These are phyloP conservation scores for Bergia puertoricense DNA, from an alignment of 92 coral and sea anemone genomes.

Conservation along the genomic window DNA sequence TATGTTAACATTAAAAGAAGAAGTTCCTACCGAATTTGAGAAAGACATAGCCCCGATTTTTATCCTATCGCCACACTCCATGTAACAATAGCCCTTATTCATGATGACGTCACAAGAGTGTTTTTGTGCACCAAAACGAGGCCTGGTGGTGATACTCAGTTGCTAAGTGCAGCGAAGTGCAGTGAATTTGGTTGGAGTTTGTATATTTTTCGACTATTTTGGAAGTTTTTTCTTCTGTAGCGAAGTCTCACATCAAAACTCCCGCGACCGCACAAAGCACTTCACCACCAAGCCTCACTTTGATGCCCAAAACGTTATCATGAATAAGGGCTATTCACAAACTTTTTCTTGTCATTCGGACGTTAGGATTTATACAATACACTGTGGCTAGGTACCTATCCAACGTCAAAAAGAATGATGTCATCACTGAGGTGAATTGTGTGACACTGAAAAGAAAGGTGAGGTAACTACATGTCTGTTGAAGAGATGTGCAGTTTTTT, in stretches of 20 bases:
- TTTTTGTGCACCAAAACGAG: too few species aligned
- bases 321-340: neutral
- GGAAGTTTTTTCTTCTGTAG: too few species aligned
- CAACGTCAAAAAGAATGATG: slow-evolving; percentile 17
- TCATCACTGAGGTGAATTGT: slow-evolving; percentile 33
- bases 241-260: too few species aligned
- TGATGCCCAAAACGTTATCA: too few species aligned
- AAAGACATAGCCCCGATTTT: neutral
- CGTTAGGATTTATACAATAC: slow-evolving; percentile 32
- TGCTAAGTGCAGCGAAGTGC: too few species aligned
- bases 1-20: neutral
- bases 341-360: slow-evolving; percentile 24
- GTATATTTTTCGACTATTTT: too few species aligned
- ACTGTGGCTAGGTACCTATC: slow-evolving; percentile 29
- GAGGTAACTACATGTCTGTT: neutral
- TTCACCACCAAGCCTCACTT: too few species aligned
- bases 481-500: neutral
- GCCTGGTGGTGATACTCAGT: too few species aligned
- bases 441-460: slow-evolving; percentile 31
- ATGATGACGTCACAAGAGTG: too few species aligned
- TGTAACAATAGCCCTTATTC: neutral
- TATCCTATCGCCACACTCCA: slow-evolving; percentile 14
- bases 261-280: too few species aligned
- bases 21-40: neutral
- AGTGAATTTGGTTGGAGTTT: too few species aligned